Base-by-base conservation (phyloP, 2,797 vertebrate genomes). In the Melanotaenia pygmaea region DNA sequence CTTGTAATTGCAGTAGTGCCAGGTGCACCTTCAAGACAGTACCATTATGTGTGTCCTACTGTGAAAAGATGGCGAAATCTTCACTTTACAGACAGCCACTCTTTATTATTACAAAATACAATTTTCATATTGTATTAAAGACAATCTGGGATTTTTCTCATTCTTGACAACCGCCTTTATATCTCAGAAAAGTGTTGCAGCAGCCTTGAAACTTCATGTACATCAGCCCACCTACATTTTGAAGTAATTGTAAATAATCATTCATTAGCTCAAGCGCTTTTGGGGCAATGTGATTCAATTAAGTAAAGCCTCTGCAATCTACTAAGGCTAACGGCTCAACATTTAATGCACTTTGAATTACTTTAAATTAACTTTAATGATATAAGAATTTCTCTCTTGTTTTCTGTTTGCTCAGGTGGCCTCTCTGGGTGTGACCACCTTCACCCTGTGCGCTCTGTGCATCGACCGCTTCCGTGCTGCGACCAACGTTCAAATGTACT, bases 401-500 rank as follows among this genome's bases (percentile, higher is more conserved):
- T 81, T 24, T 68, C 12, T 79, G 10, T 89, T 72, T 77, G 37
- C 66, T 51, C 93, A 99, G 98, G 97, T 99, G 47, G 96, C 97
- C 0, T 99, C 98, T 7, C 94, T 99, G 0, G 98, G 98, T 22
- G 96, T 99, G 66, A 98, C 97, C 16, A 99, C 98, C 0, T 99
- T 99, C 92, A 99, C 98, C 0, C 90, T 99, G 11, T 99, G 98
- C 0, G 98, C 98, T 0, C 95, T 99, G 51, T 99, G 98, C 88
- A 98, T 99, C 1, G 98, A 99, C 89, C 97, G 98, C 0, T 99
- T 98, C 79, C 96, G 97, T 0, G 97, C 97, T 0, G 98, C 98
- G 86, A 98, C 97, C 85, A 99, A 98, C 0, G 98, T 99, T 53
- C 98, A 99, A 92, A 99, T 99, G 97, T 98, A 99, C 79, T 99